Percentiles rank a stretch among this genome's conserved stretches.
Conservation (phyloP, 2,113 vertebrate genomes). For the Ochotona princeps region DNA sequence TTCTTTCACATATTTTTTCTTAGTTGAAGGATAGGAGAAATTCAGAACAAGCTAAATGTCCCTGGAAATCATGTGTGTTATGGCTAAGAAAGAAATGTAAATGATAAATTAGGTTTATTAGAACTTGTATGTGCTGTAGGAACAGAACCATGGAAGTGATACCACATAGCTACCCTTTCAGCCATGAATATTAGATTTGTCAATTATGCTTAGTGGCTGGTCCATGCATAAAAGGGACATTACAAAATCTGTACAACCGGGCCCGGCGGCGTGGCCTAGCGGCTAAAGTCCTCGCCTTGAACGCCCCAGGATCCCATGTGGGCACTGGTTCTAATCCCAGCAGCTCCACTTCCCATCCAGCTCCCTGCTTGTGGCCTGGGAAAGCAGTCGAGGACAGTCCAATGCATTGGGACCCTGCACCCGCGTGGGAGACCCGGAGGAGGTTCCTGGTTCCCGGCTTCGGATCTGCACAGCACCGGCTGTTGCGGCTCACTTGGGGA, state of each 20-base stretch:
- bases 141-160: slow-evolving; percentile 81
- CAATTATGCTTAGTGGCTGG: slow-evolving; percentile 87
- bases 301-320: too few relatives aligned
- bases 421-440: too few relatives aligned
- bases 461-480: too few relatives aligned
- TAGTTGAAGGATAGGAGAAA: slow-evolving; percentile 59
- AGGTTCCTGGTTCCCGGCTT: too few relatives aligned
- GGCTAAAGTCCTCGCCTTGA: too few relatives aligned
- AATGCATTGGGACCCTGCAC: too few relatives aligned
- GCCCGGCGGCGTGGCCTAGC: too few relatives aligned
- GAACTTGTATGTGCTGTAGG: slow-evolving; percentile 79
- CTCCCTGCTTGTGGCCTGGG: too few relatives aligned
- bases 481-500: too few relatives aligned
- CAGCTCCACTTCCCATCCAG: too few relatives aligned
- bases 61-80: slow-evolving; percentile 44
- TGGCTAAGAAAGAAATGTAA: slow-evolving; percentile 66
- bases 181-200: slow-evolving; percentile 89
- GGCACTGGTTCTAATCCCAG: too few relatives aligned
- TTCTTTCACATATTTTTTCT: slow-evolving; percentile 25
- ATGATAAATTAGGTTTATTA: slow-evolving; percentile 80
- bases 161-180: slow-evolving; percentile 80
- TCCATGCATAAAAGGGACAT: slow-evolving; percentile 87
- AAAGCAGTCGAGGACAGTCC: too few relatives aligned
- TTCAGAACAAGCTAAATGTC: slow-evolving; percentile 65
- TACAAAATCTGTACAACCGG: slow-evolving; percentile 89